Evolutionary conservation across 2,113 vertebrate species (phyloP).

Genomic region (Taurulus bubalis): DNA sequence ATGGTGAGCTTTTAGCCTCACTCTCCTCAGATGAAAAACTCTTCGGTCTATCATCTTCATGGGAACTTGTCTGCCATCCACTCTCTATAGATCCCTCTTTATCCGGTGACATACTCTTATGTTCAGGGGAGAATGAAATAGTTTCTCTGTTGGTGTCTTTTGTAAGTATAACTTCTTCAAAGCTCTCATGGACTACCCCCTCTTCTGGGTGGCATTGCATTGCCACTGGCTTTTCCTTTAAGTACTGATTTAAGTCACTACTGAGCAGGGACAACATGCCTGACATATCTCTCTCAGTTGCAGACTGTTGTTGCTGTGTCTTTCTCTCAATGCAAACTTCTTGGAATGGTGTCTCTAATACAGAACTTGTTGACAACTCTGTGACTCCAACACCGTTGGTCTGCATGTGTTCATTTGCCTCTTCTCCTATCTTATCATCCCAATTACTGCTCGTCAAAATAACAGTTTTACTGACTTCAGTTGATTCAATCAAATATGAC

Average conservation of each 20-base stretch:
- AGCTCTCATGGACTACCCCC: constrained; percentile 56
- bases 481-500: constrained; percentile 1
- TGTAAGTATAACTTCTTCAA: constrained; percentile 64
- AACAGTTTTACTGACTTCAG: constrained; percentile 4
- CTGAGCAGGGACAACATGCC: constrained; percentile 80
- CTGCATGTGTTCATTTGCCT: constrained; percentile 34
- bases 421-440: not conserved
- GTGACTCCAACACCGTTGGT: constrained; percentile 78
- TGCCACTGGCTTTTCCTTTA: constrained; percentile 46
- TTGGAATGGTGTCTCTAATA: constrained; percentile 69
- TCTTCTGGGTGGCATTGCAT: constrained; percentile 48
- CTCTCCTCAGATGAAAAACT: constrained; percentile 22
- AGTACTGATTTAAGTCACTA: constrained; percentile 73
- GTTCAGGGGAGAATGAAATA: not conserved
- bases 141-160: constrained; percentile 68
- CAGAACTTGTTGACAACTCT: constrained; percentile 72
- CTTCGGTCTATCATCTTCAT: constrained; percentile 25
- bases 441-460: constrained; percentile 45
- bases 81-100: constrained; percentile 24
- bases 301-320: constrained; percentile 32
- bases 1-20: constrained; percentile 14
- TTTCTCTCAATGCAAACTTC: constrained; percentile 77
- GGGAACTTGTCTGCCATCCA: constrained; percentile 10
- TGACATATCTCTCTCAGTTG: constrained; percentile 59
- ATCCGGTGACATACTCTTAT: constrained; percentile 11